Evolutionary conservation across 2,888 invertebrate genomes (phyloP).

Genomic region (Argyra leucocephala): DNA sequence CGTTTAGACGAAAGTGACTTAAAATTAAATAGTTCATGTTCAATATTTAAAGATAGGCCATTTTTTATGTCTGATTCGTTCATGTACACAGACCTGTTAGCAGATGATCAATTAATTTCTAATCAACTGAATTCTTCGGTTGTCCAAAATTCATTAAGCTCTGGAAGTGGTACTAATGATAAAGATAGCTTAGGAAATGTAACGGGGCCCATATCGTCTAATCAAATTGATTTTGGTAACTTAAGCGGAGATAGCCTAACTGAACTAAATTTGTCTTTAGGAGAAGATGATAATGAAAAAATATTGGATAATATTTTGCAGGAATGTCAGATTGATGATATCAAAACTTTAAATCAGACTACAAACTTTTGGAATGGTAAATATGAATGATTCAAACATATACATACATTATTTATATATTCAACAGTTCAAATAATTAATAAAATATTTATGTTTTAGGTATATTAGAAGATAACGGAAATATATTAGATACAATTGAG

Average conservation of each 20-base stretch:
- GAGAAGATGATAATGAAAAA: slow-evolving; percentile 40
- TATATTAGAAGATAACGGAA: slow-evolving; percentile 33
- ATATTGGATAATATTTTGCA: slow-evolving; percentile 43
- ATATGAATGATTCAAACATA: slow-evolving; percentile 40
- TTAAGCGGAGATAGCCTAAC: slow-evolving; percentile 41
- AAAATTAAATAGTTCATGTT: no score
- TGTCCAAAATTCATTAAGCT: slow-evolving; percentile 23
- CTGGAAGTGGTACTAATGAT: slow-evolving; percentile 11
- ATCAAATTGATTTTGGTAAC: slow-evolving; percentile 25
- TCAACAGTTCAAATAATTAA: no score
- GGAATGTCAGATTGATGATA: slow-evolving; percentile 43
- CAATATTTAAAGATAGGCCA: slow-evolving; percentile 19
- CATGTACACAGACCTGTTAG: slow-evolving; percentile 38
- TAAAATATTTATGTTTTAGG: slow-evolving; percentile 9
- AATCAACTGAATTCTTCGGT: slow-evolving; percentile 30
- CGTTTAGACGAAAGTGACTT: no score
- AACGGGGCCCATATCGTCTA: slow-evolving; percentile 14
- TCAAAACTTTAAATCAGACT: slow-evolving; percentile 40
- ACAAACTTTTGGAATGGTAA: slow-evolving; percentile 44
- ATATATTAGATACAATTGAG: slow-evolving; percentile 36
- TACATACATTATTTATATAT: no score
- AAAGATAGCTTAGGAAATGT: no score
- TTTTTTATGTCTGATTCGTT: slow-evolving; percentile 35
- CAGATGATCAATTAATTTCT: slow-evolving; percentile 33
- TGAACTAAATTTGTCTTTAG: slow-evolving; percentile 38